Base-by-base conservation (phyloP, 1,140 invertebrate species). In the Delia radicum region DNA sequence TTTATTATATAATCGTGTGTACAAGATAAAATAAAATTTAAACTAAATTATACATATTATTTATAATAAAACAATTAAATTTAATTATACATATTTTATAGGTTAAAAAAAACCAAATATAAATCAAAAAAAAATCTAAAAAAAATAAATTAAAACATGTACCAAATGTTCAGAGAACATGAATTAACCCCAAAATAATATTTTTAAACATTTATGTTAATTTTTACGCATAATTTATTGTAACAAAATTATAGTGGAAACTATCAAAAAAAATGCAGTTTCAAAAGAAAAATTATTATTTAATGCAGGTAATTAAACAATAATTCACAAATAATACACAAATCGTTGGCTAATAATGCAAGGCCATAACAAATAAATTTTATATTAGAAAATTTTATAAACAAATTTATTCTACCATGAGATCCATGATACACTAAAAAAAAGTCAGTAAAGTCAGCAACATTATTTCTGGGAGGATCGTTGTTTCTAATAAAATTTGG, bases 221-320 rank as follows among this genome's bases (percentile, higher is more conserved):
- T 28, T 67, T 29, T 29, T 5, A 75, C 73, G 76, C 77, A 65
- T 77, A 78, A 75, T 55, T 55, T 55, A 55, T 55, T 55, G 48
- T 55, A 55, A n/a, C n/a, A n/a, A n/a, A 55, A 21, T 55, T n/a
- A 55, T 55, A 55, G 18, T 21, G 24, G 24, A 10, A 37, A 55
- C 3, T 21, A 21, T 55, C 24, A 55, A 55, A 55, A 21, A 55
- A 55, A 55, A 55, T 55, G 18, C 4, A 55, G 24, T 55, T 55
- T 55, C 7, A 55, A 21, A 55, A 21, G 6, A 0, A 37, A 37
- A 7, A 37, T n/a, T n/a, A n/a, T n/a, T n/a, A n/a, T n/a, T n/a
- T n/a, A n/a, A n/a, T n/a, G n/a, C n/a, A n/a, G n/a, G n/a, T n/a
- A n/a, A n/a, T n/a, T n/a, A n/a, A n/a, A n/a, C n/a, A n/a, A n/a